Base-by-base conservation (phyloP, 2,113 vertebrate genomes). In the Calyptommatus sinebrachiatus region DNA sequence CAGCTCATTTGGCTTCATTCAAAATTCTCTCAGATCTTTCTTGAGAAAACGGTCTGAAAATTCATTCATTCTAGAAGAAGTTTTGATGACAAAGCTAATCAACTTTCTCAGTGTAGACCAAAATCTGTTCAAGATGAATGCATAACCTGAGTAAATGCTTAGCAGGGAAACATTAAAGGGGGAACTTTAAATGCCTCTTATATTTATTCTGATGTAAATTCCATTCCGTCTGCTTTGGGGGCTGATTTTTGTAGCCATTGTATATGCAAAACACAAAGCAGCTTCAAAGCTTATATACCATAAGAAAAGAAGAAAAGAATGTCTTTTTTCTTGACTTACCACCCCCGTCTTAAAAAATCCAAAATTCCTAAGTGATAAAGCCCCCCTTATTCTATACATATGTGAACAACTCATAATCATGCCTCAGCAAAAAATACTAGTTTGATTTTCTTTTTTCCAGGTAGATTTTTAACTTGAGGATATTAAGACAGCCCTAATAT, bases 231-330 rank as follows among this genome's bases (percentile, higher is more conserved):
- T 18, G 46, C 61, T 48, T 26, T 16, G 0, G 0, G 14, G 45
- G 41, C 72, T 31, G n/a, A 1, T 41, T 45, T 79, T 81, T 76
- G 10, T 26, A 66, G 76, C 41, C 61, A 48, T 74, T 60, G 48
- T 14, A 18, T 66, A 14, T 2, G 1, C 29, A 0, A 0, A 86
- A 16, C 41, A 60, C 29, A 80, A 50, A 79, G 9, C 67, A 22
- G 31, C 57, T 82, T 86, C 62, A 76, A 76, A 71, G 66, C 22
- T 7, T 10, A 62, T 10, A 72, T 22, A 63, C 31, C 35, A 77
- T 35, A 75, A 76, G 11, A 31, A 16, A 66, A 76, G 61, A 53
- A 26, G 72, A 57, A 26, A 65, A 46, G 35, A 46, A 71, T 46
- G 41, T 8, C 11, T 65, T 28, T 18, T 24, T 14, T 14, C 21